Conservation (phyloP, 2,797 vertebrate genomes). For the Spinus pinus region DNA sequence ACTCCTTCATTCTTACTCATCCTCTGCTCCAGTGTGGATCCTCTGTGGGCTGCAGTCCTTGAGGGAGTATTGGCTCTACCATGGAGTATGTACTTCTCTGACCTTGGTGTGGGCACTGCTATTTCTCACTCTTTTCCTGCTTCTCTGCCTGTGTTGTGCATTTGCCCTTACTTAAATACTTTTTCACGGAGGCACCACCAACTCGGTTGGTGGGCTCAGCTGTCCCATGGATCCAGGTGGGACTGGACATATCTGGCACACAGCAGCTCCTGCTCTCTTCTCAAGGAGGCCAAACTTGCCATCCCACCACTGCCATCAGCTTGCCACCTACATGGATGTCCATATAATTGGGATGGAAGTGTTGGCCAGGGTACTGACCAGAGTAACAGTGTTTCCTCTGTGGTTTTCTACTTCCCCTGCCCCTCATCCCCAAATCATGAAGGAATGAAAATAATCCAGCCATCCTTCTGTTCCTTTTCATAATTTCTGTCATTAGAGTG, state of each 20-base stretch:
- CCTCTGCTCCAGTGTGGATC: rapidly evolving
- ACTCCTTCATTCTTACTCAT: background rate
- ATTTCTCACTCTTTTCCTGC: background rate
- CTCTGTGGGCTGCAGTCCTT: background rate
- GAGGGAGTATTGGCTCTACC: background rate
- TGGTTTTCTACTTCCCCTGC: background rate
- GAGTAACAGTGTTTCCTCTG: background rate
- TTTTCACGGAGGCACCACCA: background rate
- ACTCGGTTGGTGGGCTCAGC: background rate
- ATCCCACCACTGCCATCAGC: background rate
- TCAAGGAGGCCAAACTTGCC: background rate
- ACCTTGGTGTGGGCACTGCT: background rate
- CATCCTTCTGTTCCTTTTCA: background rate
- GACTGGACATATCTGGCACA: background rate
- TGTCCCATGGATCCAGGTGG: background rate
- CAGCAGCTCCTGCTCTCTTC: background rate
- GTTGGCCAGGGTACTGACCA: background rate
- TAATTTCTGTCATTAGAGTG: background rate
- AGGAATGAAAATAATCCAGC: background rate
- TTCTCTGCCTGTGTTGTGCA: background rate
- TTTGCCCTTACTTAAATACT: background rate
- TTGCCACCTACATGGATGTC: background rate
- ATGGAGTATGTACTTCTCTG: background rate
- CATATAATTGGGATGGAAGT: background rate
- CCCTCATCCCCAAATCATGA: background rate